Conservation (phyloP, 2,113 vertebrate species). For the Marmota monax region DNA sequence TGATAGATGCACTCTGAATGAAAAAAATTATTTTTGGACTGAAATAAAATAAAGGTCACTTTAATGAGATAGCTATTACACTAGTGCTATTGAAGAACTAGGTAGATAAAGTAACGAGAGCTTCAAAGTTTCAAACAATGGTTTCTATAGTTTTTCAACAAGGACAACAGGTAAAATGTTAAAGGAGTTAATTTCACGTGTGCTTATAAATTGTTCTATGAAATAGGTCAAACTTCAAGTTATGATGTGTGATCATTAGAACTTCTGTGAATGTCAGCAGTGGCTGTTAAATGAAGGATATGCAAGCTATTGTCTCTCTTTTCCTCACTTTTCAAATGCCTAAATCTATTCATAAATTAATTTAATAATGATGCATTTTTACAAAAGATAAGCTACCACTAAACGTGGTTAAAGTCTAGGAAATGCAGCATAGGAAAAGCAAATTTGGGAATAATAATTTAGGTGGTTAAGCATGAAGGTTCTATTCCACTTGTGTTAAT, state of each 20-base stretch:
- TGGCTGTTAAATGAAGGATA: not conserved
- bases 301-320: not conserved
- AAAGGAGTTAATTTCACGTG: not conserved
- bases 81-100: not conserved
- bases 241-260: not conserved
- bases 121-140: not conserved
- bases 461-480: not conserved
- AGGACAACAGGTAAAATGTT: not conserved
- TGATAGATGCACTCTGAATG: not conserved
- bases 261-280: not conserved
- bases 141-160: not conserved
- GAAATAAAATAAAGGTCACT: conserved; percentile 52
- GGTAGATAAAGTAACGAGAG: not conserved
- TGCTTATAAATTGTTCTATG: not conserved
- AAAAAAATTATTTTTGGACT: conserved; percentile 63
- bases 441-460: not conserved
- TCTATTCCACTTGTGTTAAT: not conserved
- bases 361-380: not conserved
- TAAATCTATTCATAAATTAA: not conserved
- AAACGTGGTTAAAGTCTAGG: not conserved
- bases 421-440: not conserved
- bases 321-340: not conserved
- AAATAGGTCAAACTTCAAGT: not conserved
- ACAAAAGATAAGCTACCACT: not conserved
- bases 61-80: not conserved